Conservation (phyloP, 2,888 invertebrate species). For the Caenorhabditis panamensis region DNA sequence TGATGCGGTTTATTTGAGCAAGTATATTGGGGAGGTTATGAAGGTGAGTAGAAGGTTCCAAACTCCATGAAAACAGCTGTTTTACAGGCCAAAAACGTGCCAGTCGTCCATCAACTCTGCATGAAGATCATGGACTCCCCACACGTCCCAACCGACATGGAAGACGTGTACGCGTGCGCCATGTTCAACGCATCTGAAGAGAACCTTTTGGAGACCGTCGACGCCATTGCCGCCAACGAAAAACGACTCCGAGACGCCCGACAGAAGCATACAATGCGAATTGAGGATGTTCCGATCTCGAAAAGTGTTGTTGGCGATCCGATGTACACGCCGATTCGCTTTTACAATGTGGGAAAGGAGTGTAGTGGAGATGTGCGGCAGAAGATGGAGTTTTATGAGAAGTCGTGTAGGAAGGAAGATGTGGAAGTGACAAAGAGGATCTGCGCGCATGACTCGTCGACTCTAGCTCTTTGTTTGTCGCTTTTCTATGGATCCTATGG, state of each 20-base stretch:
- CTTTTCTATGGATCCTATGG: no score
- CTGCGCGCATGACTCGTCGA: slow-evolving; percentile 50
- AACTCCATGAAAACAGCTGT: no score
- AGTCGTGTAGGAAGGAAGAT: slow-evolving; percentile 18
- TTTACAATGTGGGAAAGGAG: slow-evolving; percentile 29
- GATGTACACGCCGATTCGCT: slow-evolving; percentile 50
- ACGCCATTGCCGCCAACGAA: slow-evolving; percentile 52
- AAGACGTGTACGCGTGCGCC: slow-evolving; percentile 70
- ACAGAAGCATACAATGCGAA: background rate
- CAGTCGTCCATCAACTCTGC: slow-evolving; percentile 70
- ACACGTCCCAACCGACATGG: slow-evolving; percentile 58
- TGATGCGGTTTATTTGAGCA: slow-evolving; percentile 62
- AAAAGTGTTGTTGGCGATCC: slow-evolving; percentile 40
- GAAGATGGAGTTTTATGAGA: slow-evolving; percentile 19
- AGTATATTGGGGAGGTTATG: slow-evolving; percentile 68
- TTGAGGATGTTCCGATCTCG: slow-evolving; percentile 40
- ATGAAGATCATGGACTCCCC: slow-evolving; percentile 63
- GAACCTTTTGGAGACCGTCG: slow-evolving; percentile 54
- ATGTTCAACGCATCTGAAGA: slow-evolving; percentile 65
- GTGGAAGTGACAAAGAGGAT: slow-evolving; percentile 17
- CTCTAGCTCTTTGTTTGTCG: slow-evolving; percentile 31
- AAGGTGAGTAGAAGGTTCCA: slow-evolving; percentile 17
- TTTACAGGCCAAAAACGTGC: slow-evolving; percentile 55
- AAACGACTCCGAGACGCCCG: slow-evolving; percentile 12
- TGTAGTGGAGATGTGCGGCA: slow-evolving; percentile 26